Evolutionary conservation across 2,113 vertebrate genomes (phyloP), one percentile per base, ranked within the genome.

Genomic region (Oxyura jamaicensis): DNA sequence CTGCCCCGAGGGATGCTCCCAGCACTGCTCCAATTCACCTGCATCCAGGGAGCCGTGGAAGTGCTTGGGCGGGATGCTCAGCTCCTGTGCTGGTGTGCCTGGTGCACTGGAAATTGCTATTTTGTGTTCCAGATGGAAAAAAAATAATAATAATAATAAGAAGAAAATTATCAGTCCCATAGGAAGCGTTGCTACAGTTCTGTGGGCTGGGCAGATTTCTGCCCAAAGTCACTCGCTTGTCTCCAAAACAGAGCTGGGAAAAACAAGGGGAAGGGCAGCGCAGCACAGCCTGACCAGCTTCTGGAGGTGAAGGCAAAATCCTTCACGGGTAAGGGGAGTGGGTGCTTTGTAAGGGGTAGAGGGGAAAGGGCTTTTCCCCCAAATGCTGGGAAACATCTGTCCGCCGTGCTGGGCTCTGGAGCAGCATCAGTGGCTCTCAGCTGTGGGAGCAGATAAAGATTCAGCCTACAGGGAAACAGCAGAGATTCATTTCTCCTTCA

Each of bases 401-500:
- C 21, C 2, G 0, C 69, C 1, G 0, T 53, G 28, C 33, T 0
- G 0, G 36, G 79, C 67, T 74, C 59, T 3, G 3, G 80, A 71
- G 72, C n/a, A 88, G 74, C 31, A 71, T 39, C 4, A 39, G 8
- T 71, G 42, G 33, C 79, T 94, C 92, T 91, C 79, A 92, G 72
- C 67, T 63, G 41, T 8, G 33, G 29, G 14, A 88, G 59, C 62
- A 67, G 72, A 88, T 72, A 88, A 94, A 60, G 72, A 33, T 67
- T 84, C 67, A 80, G 72, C 73, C 65, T 44, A 62, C 78, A 85
- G 91, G 76, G 84, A 92, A 94, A 71, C 1, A 2, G 25, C 56
- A 58, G 50, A 69, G 77, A 87, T 89, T 90, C 17, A 53, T 97
- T 96, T 92, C 91, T 82, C 91, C 79, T 92, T 92, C 84, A 83